Conservation (phyloP, 2,888 invertebrate genomes). For the Nephrotoma flavescens region DNA sequence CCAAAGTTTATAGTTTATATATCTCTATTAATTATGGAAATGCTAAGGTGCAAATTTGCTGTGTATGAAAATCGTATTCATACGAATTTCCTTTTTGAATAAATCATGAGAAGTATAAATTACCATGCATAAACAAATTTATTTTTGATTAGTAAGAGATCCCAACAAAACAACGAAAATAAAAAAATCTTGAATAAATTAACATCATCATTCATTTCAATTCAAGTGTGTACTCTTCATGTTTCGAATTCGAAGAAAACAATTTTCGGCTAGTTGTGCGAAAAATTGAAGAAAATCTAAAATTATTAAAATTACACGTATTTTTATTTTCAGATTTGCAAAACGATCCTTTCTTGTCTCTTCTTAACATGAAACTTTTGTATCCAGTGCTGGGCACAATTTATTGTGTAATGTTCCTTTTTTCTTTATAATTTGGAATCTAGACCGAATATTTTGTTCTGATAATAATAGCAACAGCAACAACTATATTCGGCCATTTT, state of each 20-base stretch:
- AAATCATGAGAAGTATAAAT: neutral
- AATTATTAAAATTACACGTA: neutral
- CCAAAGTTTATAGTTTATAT: neutral
- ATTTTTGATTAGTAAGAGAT: neutral
- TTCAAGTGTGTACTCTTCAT: neutral
- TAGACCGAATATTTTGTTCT: no score
- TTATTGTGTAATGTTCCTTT: no score
- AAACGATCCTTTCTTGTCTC: no score
- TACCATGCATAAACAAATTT: neutral
- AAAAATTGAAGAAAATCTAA: neutral
- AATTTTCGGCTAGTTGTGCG: neutral
- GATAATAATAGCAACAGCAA: no score
- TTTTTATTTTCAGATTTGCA: neutral
- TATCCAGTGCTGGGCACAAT: no score
- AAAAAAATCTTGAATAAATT: neutral
- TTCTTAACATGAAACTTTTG: no score
- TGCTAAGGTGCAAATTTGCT: neutral
- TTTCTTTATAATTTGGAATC: no score
- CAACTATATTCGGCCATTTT: no score
- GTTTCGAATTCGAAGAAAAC: no score
- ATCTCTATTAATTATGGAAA: neutral
- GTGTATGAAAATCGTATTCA: neutral
- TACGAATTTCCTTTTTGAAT: neutral
- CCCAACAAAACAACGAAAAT: neutral
- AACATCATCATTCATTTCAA: neutral